phyloP scores from a whole-genome alignment of 2,113 vertebrate genomes.

The Festucalex cinctus region DNA sequence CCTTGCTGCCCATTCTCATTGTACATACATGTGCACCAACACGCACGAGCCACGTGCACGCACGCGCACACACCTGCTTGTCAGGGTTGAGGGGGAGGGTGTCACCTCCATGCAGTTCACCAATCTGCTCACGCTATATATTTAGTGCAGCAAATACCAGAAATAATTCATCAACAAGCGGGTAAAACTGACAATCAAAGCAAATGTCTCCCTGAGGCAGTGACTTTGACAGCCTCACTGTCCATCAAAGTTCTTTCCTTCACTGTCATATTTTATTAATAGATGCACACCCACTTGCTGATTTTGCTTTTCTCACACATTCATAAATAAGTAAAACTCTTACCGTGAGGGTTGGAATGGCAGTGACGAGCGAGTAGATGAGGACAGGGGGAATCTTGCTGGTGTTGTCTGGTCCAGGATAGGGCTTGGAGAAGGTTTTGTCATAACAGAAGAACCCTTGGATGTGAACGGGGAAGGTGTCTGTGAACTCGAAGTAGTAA shows the following conservation, averaged over 20 bases:
- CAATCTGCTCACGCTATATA: slow-evolving; percentile 52
- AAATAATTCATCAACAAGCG: slow-evolving; percentile 17
- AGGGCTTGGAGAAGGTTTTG: slow-evolving; percentile 83
- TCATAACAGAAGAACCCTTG: slow-evolving; percentile 93
- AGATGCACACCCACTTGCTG: background rate
- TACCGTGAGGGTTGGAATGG: slow-evolving; percentile 83
- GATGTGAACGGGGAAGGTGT: slow-evolving; percentile 86
- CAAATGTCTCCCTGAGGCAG: background rate
- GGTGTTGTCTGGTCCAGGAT: slow-evolving; percentile 81
- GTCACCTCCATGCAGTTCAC: slow-evolving; percentile 37
- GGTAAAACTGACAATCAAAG: slow-evolving; percentile 17
- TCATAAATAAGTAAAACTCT: slow-evolving; percentile 34
- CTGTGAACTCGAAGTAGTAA: slow-evolving; percentile 90
- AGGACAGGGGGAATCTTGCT: slow-evolving; percentile 83
- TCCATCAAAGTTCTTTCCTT: background rate
- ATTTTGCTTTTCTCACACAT: slow-evolving; percentile 4
- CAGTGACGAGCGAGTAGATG: slow-evolving; percentile 82
- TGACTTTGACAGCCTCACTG: background rate
- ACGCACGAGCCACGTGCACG: slow-evolving; percentile 4
- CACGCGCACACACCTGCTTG: slow-evolving; percentile 23
- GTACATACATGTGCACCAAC: background rate
- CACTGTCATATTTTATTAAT: background rate
- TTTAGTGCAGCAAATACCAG: slow-evolving; percentile 13
- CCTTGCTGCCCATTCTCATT: slow-evolving; percentile 10
- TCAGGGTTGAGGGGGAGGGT: slow-evolving; percentile 15